phyloP scores from a whole-genome alignment of 2,888 invertebrate genomes.

The Leucophora obtusa region DNA sequence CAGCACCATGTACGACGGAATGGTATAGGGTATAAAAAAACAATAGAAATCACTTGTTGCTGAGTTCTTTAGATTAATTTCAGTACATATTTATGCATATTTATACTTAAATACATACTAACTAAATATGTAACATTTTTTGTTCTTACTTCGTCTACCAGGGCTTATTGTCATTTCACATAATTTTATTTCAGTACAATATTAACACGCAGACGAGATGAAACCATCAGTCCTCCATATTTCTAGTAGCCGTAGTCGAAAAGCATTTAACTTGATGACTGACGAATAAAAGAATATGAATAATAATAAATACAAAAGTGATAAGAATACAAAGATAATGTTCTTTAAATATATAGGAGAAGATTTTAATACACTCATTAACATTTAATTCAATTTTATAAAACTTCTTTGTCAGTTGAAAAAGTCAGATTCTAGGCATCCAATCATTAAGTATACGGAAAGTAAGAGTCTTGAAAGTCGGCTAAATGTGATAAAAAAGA shows the following conservation, averaged over 20 bases:
- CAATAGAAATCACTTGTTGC: too few relatives aligned
- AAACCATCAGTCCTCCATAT: slow-evolving; percentile 21
- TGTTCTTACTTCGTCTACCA: background rate
- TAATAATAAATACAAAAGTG: slow-evolving; percentile 33
- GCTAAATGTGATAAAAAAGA: background rate
- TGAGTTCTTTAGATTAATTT: slow-evolving; percentile 2
- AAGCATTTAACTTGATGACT: slow-evolving; percentile 9
- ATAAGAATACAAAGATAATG: slow-evolving; percentile 30
- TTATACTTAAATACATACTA: background rate
- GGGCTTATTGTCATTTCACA: background rate
- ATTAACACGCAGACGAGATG: slow-evolving; percentile 24
- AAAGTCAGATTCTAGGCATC: slow-evolving; percentile 23
- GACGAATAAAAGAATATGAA: slow-evolving; percentile 3
- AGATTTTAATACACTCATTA: background rate
- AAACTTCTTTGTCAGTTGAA: slow-evolving; percentile 51
- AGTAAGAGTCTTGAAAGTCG: background rate
- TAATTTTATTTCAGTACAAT: slow-evolving; percentile 21
- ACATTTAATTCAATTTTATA: slow-evolving; percentile 20
- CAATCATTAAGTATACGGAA: slow-evolving; percentile 26
- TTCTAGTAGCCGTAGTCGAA: slow-evolving; percentile 8
- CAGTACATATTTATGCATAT: background rate
- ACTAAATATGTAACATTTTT: too few relatives aligned
- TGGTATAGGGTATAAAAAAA: too few relatives aligned
- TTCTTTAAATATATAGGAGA: background rate
- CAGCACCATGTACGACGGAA: too few relatives aligned